Evolutionary conservation across 1,140 invertebrate genomes (phyloP), one percentile per base, ranked within the genome.

Genomic region (Idris sp.): DNA sequence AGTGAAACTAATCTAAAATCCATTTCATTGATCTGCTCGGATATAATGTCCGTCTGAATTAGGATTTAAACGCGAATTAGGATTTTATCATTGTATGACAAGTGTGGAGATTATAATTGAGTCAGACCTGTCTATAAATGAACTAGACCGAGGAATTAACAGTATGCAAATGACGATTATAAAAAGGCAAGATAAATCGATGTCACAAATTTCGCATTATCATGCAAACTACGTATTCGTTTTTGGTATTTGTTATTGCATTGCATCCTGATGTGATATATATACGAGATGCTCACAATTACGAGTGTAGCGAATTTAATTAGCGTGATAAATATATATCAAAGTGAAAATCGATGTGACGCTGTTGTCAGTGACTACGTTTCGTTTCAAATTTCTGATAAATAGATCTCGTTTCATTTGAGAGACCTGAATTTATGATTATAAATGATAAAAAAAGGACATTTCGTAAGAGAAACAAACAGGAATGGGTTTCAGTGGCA

Each of bases 11-110:
- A 59, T 46, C 30, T 30, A 7, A 28, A 48, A 38, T 46, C 41
- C 54, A 30, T 46, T 46, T 46, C 16, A 59, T 59, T 48, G 46
- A 18, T 41, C 31, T 8, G 13, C 16, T 4, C 30, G 9, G 26
- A 26, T 25, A 33, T 33, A 13, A 43, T 14, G 10, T 22, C 16
- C 36, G 25, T 8, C 31, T 22, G 8, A 31, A n/a, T 26, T 8
- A 11, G 10, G 30, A 44, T 35, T 58, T 35, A 26, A 10, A 58
- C 8, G 18, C 31, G 1, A n/a, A n/a, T n/a, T n/a, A n/a, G n/a
- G n/a, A n/a, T n/a, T n/a, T n/a, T n/a, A 2, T 22, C 19, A 4
- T 9, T 16, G 16, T 31, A 19, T 19, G 16, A 35, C 30, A 18
- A 38, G 31, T 35, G 10, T 11, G n/a, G n/a, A n/a, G n/a, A n/a